These are phyloP conservation scores for Copidosoma aretas DNA, from an alignment of 2,888 invertebrate genomes.

Conservation along the genomic window DNA sequence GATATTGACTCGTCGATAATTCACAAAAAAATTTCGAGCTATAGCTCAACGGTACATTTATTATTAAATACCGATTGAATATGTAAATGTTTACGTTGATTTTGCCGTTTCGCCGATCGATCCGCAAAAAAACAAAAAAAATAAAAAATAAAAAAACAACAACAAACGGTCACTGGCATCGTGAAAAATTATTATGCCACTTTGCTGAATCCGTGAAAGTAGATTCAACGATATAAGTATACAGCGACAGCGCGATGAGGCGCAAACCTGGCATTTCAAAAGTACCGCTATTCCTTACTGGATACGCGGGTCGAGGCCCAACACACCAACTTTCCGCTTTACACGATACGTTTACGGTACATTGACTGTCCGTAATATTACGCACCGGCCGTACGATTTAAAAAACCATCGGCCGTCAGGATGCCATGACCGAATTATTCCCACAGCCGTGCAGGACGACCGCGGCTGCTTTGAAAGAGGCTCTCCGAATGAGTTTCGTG, in stretches of 20 bases:
- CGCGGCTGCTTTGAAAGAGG: no score
- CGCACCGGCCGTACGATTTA: conserved; percentile 7
- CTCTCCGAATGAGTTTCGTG: no score
- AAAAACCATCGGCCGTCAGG: neutral
- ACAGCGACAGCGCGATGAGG: conserved; percentile 22
- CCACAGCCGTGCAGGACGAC: no score
- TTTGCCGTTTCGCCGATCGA: no score
- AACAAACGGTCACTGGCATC: neutral
- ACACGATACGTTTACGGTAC: conserved; percentile 36
- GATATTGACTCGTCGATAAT: no score
- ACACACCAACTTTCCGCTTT: conserved; percentile 39
- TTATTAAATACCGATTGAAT: no score
- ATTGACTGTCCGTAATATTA: conserved; percentile 1
- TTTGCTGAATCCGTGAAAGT: conserved; percentile 51
- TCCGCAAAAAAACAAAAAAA: no score
- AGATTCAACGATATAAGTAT: conserved; percentile 42
- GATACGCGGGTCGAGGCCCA: conserved; percentile 34
- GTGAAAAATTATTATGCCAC: conserved; percentile 24
- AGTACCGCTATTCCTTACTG: conserved; percentile 36
- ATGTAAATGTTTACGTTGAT: no score
- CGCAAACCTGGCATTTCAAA: conserved; percentile 23
- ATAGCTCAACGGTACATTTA: no score
- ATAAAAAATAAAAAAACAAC: neutral
- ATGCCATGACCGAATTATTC: no score
- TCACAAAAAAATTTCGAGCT: no score